Percentiles rank a stretch among this genome's conserved stretches.
Evolutionary conservation across 2,888 invertebrate species (phyloP).

Genomic region (Trachelus tabidus): DNA sequence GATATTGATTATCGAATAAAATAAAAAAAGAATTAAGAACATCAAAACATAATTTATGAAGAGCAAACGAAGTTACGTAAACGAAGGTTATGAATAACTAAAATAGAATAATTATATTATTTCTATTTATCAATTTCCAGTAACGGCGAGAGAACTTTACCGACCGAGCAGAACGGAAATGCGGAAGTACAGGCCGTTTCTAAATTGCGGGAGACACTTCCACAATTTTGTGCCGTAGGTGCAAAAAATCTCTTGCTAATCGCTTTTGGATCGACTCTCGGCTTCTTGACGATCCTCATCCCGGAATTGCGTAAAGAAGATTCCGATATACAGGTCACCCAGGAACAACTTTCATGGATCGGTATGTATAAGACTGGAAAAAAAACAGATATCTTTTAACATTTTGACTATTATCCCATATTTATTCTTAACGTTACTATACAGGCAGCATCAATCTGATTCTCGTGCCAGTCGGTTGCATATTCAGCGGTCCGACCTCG

Average conservation of each 20-base stretch:
- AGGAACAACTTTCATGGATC: conserved; percentile 60
- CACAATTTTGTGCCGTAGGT: conserved; percentile 82
- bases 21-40: background rate
- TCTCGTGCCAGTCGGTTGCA: conserved; percentile 82
- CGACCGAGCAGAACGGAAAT: conserved; percentile 37
- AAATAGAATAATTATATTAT: background rate
- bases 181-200: conserved; percentile 39
- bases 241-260: conserved; percentile 83
- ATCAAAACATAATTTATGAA: background rate
- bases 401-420: too few relatives aligned
- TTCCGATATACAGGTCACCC: conserved; percentile 54
- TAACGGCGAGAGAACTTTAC: conserved; percentile 34
- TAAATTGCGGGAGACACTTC: conserved; percentile 68
- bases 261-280: conserved; percentile 83
- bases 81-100: background rate
- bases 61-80: background rate
- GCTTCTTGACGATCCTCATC: conserved; percentile 84
- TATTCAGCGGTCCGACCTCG: conserved; percentile 79
- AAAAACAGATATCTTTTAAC: background rate
- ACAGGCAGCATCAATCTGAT: conserved; percentile 84
- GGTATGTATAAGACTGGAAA: conserved; percentile 41
- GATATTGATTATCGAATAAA: background rate
- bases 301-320: conserved; percentile 73
- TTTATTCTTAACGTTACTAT: too few relatives aligned
- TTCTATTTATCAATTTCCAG: conserved; percentile 25